Percentiles rank a stretch among this genome's conserved stretches.
Evolutionary conservation across 1,140 invertebrate genomes (phyloP).

Genomic region (Danaus plexippus): DNA sequence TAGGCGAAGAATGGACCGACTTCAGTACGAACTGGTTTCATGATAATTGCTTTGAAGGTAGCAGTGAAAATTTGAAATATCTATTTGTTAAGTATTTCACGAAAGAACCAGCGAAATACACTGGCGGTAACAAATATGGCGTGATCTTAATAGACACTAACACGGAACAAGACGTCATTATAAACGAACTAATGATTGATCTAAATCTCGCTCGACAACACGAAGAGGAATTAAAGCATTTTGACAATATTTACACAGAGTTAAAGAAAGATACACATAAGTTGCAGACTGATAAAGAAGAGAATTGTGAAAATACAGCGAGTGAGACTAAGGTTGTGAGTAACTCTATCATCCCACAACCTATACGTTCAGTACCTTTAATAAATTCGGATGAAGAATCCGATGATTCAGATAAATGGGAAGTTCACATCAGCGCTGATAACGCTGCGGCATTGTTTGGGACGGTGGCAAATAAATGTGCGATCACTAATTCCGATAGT

Average conservation of each 20-base stretch:
- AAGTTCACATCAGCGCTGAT: conserved; percentile 26
- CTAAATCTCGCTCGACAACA: conserved; percentile 41
- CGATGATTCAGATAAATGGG: conserved; percentile 35
- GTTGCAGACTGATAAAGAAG: conserved; percentile 10
- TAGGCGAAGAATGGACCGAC: conserved; percentile 47
- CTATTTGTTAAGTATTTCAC: conserved; percentile 50
- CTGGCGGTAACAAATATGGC: conserved; percentile 57
- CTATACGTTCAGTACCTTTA: conserved; percentile 34
- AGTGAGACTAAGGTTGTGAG: conserved; percentile 2
- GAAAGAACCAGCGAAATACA: conserved; percentile 46
- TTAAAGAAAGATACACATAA: neutral
- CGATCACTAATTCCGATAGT: conserved; percentile 11
- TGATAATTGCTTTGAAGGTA: conserved; percentile 38
- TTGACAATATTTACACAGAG: conserved; percentile 24
- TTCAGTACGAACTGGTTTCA: conserved; percentile 52
- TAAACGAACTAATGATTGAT: conserved; percentile 52
- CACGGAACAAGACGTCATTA: conserved; percentile 36
- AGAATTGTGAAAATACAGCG: conserved; percentile 20
- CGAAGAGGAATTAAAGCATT: conserved; percentile 37
- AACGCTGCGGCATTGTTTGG: conserved; percentile 21
- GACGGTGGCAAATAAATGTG: neutral
- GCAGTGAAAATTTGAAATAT: conserved; percentile 38
- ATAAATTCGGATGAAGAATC: conserved; percentile 33
- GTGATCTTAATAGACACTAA: conserved; percentile 51
- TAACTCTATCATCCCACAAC: conserved; percentile 14